Base-by-base conservation (phyloP, 2,797 vertebrate genomes). In the Kryptopterus vitreolus region DNA sequence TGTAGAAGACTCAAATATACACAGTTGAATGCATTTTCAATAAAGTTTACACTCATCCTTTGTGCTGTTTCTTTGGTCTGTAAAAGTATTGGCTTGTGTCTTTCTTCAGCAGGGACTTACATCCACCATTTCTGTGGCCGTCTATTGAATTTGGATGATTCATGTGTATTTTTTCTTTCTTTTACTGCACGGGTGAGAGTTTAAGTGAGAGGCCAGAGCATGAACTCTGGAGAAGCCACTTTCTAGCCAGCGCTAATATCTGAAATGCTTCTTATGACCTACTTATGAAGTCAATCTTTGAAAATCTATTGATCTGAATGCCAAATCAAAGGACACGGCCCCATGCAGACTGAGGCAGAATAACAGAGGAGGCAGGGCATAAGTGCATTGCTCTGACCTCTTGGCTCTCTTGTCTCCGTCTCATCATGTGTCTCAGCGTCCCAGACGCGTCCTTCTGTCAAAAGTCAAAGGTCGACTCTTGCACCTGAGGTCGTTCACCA, bases 361-460 rank as follows among this genome's bases (percentile, higher is more conserved):
- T 61, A 59, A 53, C 57, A 62, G 77, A 84, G 48, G 85, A 73
- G 76, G 85, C 82, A 84, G 87, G 76, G 46, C 83, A 84, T 94
- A 95, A 95, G 93, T 93, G 95, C 93, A 94, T 93, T 90, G 92
- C 92, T 92, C 92, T 91, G 91, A 92, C 91, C 94, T 94, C 91
- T 91, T 90, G 86, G 73, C 87, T 83, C 88, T 89, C 66, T 91
- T 86, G 91, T 88, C 92, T 94, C 92, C 90, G 90, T 89, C 93
- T 89, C 90, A 86, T 88, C 73, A 81, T 77, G 88, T 90, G 93
- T 92, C 55, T 92, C 91, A 91, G 86, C 89, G 89, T 91, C 92
- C 93, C 92, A 95, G 93, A 95, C 91, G 90, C 91, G 91, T 88
- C 83, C 46, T 71, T 31, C 72, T 89, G 91, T 95, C 92, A 94